Base-by-base conservation (phyloP, 2,113 vertebrate species). In the Zosterops hypoxanthus region DNA sequence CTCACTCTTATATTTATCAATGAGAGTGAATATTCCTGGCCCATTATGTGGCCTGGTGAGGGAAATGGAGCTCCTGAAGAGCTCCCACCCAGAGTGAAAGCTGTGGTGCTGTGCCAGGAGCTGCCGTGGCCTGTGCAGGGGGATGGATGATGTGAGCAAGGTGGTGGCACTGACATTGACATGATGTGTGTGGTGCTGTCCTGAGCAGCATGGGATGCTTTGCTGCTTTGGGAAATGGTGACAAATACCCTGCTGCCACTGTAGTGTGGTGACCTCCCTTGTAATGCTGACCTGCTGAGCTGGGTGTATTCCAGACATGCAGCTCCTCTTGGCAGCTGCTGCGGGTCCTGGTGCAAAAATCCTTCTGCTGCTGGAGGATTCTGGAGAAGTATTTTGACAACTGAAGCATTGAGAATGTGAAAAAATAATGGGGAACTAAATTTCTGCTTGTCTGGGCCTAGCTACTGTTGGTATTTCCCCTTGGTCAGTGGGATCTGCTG, bases 1-100 rank as follows among this genome's bases (percentile, higher is more conserved):
- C 3, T 1, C 0, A 0, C 39, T 50, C 28, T 81, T 52, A 17
- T 0, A 5, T 55, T 60, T 66, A 59, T 25, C 22, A 46, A 1
- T 13, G 55, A 34, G 25, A 26, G 1, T 10, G 44, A 61, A 14
- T 60, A 86, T 77, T 87, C 50, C 65, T 84, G 9, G 2, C 11
- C 42, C 13, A 5, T 81, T 57, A 0, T 7, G 13, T 69, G 50
- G 16, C 25, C 13, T 31, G 4, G 28, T 26, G 76, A 89, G 88
- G 83, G 33, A 86, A 69, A 78, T 5, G 1, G 56, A 75, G 33
- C 46, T 59, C 0, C 29, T 50, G 11, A 11, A 47, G 60, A n/a
- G 29, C 25, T 84, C 26, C 5, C 52, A 47, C 11, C 52, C 4
- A 1, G 59, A 89, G 41, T 7, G 5, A 33, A 31, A 34, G 34